phyloP scores from a whole-genome alignment of 2,888 invertebrate species.

The Apotomis capreana region DNA sequence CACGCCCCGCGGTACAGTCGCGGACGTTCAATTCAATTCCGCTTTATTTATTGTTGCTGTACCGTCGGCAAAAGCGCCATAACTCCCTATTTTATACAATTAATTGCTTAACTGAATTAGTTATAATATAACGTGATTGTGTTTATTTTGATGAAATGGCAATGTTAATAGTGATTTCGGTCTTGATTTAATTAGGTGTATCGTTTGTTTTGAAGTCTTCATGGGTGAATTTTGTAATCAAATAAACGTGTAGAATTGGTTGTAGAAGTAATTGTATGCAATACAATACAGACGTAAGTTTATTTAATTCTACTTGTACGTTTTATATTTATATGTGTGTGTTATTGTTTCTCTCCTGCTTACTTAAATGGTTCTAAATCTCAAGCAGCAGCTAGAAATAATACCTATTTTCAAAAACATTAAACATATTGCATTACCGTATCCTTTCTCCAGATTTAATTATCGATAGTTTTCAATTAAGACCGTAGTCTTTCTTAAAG shows the following conservation, averaged over 20 bases:
- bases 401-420: no score
- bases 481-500: no score
- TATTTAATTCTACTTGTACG: no score
- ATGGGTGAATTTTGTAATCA: background rate
- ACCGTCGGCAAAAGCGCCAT: slow-evolving; percentile 38
- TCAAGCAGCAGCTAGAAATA: no score
- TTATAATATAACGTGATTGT: slow-evolving; percentile 27
- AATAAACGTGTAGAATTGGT: background rate
- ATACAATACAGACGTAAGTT: no score
- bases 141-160: slow-evolving; percentile 29
- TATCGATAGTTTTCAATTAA: no score
- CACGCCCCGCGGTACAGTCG: slow-evolving; percentile 21
- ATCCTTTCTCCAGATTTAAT: no score
- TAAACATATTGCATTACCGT: no score
- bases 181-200: slow-evolving; percentile 15
- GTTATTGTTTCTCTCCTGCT: no score
- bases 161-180: slow-evolving; percentile 22
- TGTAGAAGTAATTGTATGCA: background rate
- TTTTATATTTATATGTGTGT: no score
- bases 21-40: slow-evolving; percentile 40
- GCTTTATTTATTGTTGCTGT: slow-evolving; percentile 40
- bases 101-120: slow-evolving; percentile 25
- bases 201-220: slow-evolving; percentile 15
- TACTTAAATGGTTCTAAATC: no score
- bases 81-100: slow-evolving; percentile 24